Evolutionary conservation across 1,140 invertebrate species (phyloP).

Genomic region (Heliconius hewitsoni): DNA sequence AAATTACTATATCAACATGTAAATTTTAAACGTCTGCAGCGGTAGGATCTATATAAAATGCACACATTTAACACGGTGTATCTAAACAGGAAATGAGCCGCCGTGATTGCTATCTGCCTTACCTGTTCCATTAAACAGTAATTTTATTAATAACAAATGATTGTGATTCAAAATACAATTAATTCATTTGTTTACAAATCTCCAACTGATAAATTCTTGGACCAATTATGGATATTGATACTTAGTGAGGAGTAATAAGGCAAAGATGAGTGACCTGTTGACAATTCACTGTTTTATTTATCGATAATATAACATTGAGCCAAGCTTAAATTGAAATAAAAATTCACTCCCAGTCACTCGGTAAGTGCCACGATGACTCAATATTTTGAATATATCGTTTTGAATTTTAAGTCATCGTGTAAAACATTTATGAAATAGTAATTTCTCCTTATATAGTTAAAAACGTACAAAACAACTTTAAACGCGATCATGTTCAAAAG

Average conservation of each 20-base stretch:
- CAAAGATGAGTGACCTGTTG: no score
- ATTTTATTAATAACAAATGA: constrained; percentile 19
- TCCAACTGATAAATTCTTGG: no score
- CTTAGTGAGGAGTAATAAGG: no score
- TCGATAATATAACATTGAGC: no score
- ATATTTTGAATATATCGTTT: background rate
- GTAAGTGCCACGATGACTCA: background rate
- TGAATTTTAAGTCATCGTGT: background rate
- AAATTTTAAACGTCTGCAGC: background rate
- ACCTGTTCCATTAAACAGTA: constrained; percentile 24
- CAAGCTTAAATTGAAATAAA: background rate
- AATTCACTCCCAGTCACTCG: background rate
- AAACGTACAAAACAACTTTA: constrained; percentile 11
- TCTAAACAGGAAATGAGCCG: constrained; percentile 22
- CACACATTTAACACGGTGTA: background rate
- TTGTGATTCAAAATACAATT: constrained; percentile 18
- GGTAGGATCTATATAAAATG: background rate
- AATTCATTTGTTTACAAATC: constrained; percentile 6
- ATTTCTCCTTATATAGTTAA: background rate
- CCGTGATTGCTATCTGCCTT: constrained; percentile 13
- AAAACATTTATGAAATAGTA: constrained; percentile 14
- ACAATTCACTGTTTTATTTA: no score
- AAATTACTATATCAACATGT: background rate
- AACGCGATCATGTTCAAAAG: constrained; percentile 3
- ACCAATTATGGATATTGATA: no score